These are phyloP conservation scores for Salmo trutta DNA, from an alignment of 2,797 vertebrate genomes.

Conservation along the genomic window DNA sequence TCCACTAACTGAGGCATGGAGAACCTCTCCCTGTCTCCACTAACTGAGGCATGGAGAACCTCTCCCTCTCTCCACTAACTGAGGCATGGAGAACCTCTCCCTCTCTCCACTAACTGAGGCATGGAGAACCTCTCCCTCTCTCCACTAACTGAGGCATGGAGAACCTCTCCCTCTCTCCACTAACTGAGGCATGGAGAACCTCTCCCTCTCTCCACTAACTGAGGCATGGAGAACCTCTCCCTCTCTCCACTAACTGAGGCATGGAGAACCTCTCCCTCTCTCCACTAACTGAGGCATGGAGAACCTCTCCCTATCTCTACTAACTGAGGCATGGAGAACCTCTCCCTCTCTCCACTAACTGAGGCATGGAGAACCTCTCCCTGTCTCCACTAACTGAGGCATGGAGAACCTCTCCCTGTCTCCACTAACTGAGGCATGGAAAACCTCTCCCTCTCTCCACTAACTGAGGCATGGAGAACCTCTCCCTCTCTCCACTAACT, in stretches of 20 bases:
- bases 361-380: slow-evolving; percentile 28
- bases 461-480: too few species aligned
- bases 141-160: not conserved
- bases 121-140: slow-evolving; percentile 1
- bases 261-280: not conserved
- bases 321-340: too few species aligned
- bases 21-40: slow-evolving; percentile 30
- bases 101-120: not conserved
- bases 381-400: slow-evolving; percentile 25
- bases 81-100: not conserved
- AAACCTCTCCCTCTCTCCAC: slow-evolving; percentile 1
- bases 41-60: slow-evolving; percentile 30
- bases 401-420: slow-evolving; percentile 38
- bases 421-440: not conserved
- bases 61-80: slow-evolving; percentile 44
- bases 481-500: slow-evolving; percentile 15
- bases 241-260: slow-evolving; percentile 38
- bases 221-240: slow-evolving; percentile 29
- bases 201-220: slow-evolving; percentile 24
- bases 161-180: slow-evolving; percentile 2
- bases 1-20: slow-evolving; percentile 20
- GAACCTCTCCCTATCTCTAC: slow-evolving; percentile 3
- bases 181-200: slow-evolving; percentile 30
- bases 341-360: slow-evolving; percentile 15
- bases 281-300: not conserved